Evolutionary conservation across 2,888 invertebrate genomes (phyloP), one percentile per base, ranked within the genome.

Genomic region (Dromius quadrimaculatus): DNA sequence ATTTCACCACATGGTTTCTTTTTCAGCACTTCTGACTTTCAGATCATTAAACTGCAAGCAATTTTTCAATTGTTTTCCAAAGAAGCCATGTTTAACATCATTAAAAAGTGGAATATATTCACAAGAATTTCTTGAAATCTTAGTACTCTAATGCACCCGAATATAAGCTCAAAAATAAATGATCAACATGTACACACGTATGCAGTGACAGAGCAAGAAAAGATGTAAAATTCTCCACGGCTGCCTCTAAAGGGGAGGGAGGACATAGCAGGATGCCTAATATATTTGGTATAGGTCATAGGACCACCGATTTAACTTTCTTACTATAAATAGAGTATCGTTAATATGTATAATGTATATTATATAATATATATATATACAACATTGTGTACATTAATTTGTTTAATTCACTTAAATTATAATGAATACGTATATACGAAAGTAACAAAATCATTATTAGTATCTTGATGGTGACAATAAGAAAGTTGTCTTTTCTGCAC

Each of bases 351-450:
- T 66, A 57, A 68, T 59, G 59, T 68, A 57, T 59, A 59, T 43
- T 43, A 50, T 59, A 45, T 43, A 68, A 57, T 68, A 68, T 68
- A 68, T 68, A 57, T 68, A 68, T 68, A 68, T 68, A 68, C 68
- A 68, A 13, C 68, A 59, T 62, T 68, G 68, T 68, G 68, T 68
- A 68, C 68, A 68, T 15, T 59, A 57, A 19, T 20, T 62, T 32
- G 13, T 19, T 62, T 62, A 62, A 2, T 41, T 62, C 28, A 54
- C 28, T 54, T 54, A 54, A 54, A 54, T 54, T 54, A 54, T 54
- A 54, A 54, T 54, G 32, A 28, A 62, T 62, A 62, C 62, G 62
- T 62, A 62, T 62, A 20, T 62, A 62, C 28, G 54, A 54, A 62
- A 62, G 22, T 41, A 62, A 62, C 41, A 62, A 62, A 62, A 38